Conservation (phyloP, 2,888 invertebrate genomes). For the Pristionchus mayeri region DNA sequence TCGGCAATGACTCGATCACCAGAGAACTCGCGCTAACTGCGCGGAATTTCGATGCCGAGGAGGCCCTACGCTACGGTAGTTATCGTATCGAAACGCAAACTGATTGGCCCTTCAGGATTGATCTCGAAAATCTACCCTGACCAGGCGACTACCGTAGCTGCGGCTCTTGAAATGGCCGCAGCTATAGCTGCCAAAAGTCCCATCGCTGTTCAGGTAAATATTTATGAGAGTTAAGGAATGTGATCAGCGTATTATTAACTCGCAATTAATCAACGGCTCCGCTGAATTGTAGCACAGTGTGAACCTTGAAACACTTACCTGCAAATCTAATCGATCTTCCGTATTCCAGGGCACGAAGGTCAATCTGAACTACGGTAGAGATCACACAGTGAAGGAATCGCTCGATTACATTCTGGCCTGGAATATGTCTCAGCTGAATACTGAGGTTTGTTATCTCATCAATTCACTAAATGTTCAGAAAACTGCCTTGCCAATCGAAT, state of each 20-base stretch:
- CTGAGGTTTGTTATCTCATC: no score
- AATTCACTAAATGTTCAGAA: no score
- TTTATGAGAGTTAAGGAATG: background rate
- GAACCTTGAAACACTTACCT: no score
- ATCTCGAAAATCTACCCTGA: constrained; percentile 55
- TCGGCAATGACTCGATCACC: constrained; percentile 89
- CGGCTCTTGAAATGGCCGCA: constrained; percentile 82
- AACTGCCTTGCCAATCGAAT: no score
- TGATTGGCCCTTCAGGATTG: constrained; percentile 70
- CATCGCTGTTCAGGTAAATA: constrained; percentile 86
- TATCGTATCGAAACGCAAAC: background rate
- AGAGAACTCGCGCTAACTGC: constrained; percentile 91
- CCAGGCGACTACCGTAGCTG: constrained; percentile 53
- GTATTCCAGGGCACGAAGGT: constrained; percentile 85
- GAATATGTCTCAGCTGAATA: constrained; percentile 91
- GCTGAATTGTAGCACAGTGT: no score
- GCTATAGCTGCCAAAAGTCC: constrained; percentile 91
- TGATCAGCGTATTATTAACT: no score
- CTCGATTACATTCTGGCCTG: constrained; percentile 82
- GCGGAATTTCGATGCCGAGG: constrained; percentile 84
- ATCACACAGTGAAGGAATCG: constrained; percentile 89
- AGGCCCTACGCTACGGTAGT: constrained; percentile 64
- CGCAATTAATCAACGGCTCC: no score
- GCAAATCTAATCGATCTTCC: background rate
- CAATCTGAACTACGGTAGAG: constrained; percentile 87